phyloP scores from a whole-genome alignment of 2,113 vertebrate genomes.

The Proterorhinus semilunaris region DNA sequence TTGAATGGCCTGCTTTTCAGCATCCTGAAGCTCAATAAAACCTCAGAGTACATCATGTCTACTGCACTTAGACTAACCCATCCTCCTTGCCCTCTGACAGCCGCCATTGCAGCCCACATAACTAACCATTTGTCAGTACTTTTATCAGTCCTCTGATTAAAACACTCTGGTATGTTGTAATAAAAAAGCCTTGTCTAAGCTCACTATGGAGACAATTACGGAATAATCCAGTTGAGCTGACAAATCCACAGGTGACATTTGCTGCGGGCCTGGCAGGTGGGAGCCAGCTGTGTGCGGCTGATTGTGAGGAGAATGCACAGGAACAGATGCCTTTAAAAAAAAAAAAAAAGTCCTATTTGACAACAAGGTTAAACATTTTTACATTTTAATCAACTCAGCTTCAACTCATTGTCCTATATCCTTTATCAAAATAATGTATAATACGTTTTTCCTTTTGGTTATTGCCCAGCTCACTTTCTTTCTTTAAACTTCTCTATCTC shows the following conservation, averaged over 20 bases:
- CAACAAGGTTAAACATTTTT: too few species aligned
- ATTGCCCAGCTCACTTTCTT: too few species aligned
- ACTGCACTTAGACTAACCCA: slow-evolving; percentile 7
- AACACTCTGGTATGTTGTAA: slow-evolving; percentile 6
- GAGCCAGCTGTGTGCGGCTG: slow-evolving; percentile 57
- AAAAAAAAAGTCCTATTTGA: too few species aligned
- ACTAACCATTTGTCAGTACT: slow-evolving; percentile 4
- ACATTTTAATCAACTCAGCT: too few species aligned
- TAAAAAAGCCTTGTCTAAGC: slow-evolving; percentile 9
- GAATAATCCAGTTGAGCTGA: slow-evolving; percentile 57
- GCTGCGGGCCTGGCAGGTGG: slow-evolving; percentile 50
- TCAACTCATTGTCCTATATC: too few species aligned
- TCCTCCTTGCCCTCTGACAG: slow-evolving; percentile 14
- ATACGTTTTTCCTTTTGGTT: too few species aligned
- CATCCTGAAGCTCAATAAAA: slow-evolving; percentile 38
- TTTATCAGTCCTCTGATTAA: slow-evolving; percentile 21
- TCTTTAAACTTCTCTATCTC: too few species aligned
- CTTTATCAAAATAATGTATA: too few species aligned
- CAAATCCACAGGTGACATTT: slow-evolving; percentile 58
- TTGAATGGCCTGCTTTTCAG: slow-evolving; percentile 55
- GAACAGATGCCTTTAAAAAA: neutral
- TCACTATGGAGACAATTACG: slow-evolving; percentile 58
- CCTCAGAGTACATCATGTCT: slow-evolving; percentile 23
- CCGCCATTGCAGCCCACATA: slow-evolving; percentile 2
- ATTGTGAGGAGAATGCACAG: slow-evolving; percentile 20